Evolutionary conservation across 2,888 invertebrate genomes (phyloP).

Genomic region (Drymonia ruficornis): DNA sequence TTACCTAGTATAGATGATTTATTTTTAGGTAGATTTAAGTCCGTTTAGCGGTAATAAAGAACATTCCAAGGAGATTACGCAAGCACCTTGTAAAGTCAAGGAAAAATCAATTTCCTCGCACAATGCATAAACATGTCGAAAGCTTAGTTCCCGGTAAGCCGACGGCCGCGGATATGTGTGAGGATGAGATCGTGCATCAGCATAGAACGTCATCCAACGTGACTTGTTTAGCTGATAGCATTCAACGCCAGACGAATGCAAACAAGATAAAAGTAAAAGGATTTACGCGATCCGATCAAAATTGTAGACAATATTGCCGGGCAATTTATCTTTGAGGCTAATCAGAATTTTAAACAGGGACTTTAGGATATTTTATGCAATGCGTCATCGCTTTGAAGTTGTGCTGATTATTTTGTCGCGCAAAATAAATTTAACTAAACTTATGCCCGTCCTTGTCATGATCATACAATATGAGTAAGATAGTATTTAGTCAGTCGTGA

Average conservation of each 20-base stretch:
- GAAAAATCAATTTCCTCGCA: not conserved
- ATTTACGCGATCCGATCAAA: not conserved
- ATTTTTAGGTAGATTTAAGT: too few species aligned
- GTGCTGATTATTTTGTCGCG: too few species aligned
- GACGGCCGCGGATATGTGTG: conserved; percentile 8
- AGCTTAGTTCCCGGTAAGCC: not conserved
- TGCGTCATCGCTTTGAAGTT: not conserved
- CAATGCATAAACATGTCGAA: conserved; percentile 5
- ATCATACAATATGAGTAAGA: too few species aligned
- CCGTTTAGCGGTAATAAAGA: not conserved
- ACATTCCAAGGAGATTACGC: not conserved
- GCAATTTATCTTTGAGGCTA: not conserved
- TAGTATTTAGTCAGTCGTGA: too few species aligned
- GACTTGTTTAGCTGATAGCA: not conserved
- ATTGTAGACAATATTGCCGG: not conserved
- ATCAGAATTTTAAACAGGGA: not conserved
- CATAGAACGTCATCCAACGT: conserved; percentile 1
- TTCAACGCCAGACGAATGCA: not conserved
- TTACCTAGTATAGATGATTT: too few species aligned
- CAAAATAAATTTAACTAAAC: too few species aligned
- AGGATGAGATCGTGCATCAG: conserved; percentile 1
- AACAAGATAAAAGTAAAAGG: conserved; percentile 2
- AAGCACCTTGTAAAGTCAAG: conserved; percentile 4
- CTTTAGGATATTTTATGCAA: not conserved
- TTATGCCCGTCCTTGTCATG: too few species aligned